These are phyloP conservation scores for Holothuria scabra DNA, from an alignment of 53 echinoderm and acorn worm genomes.

Conservation along the genomic window DNA sequence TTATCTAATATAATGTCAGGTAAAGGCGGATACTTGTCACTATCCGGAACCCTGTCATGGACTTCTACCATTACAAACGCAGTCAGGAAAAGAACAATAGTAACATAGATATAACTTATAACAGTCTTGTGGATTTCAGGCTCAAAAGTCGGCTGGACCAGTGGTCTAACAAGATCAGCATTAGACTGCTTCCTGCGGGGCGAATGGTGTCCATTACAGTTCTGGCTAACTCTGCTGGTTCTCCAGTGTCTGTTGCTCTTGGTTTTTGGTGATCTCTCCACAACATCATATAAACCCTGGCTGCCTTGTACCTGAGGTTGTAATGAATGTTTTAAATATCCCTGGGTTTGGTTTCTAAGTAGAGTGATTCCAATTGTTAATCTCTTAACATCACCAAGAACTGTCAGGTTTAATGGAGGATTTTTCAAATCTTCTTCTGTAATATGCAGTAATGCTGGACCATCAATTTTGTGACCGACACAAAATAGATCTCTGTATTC, in stretches of 20 bases:
- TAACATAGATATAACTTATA: slow-evolving; percentile 83
- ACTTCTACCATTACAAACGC: slow-evolving; percentile 93
- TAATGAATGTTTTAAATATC: background rate
- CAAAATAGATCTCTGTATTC: slow-evolving; percentile 77
- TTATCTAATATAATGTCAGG: slow-evolving; percentile 94
- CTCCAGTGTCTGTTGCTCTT: background rate
- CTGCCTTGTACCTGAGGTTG: background rate
- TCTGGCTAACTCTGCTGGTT: slow-evolving; percentile 43
- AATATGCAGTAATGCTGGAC: slow-evolving; percentile 77
- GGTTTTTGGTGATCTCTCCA: background rate
- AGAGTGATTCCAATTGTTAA: slow-evolving; percentile 61
- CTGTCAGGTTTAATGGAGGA: slow-evolving; percentile 72
- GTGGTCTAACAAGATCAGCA: background rate
- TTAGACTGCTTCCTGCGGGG: background rate
- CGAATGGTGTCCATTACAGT: slow-evolving; percentile 4
- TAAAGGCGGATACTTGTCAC: slow-evolving; percentile 88
- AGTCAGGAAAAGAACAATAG: slow-evolving; percentile 75
- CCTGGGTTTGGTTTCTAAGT: slow-evolving; percentile 36
- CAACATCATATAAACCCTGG: background rate
- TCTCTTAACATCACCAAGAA: slow-evolving; percentile 88
- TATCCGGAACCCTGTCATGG: slow-evolving; percentile 94
- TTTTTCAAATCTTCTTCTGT: slow-evolving; percentile 79
- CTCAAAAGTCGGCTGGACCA: slow-evolving; percentile 54
- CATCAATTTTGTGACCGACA: slow-evolving; percentile 81
- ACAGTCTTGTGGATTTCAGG: slow-evolving; percentile 77